A percentile compares a stretch with the other conserved stretches of the same genome.
Conservation (phyloP, 2,888 invertebrate species). For the Slavum lentiscoides region DNA sequence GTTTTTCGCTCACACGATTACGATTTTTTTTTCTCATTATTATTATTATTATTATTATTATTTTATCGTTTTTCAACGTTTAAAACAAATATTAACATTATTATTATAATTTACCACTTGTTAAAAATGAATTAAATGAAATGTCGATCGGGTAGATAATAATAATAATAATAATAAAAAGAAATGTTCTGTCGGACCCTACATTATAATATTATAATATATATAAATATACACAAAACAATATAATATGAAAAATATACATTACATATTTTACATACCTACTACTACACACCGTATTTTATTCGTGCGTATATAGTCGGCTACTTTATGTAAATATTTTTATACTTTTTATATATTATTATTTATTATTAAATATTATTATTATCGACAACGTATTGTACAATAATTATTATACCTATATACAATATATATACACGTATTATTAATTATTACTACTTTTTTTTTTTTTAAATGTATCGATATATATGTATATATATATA, state of each 20-base stretch:
- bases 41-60: too few species aligned
- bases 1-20: slow-evolving; percentile 43
- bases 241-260: too few species aligned
- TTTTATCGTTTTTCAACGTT: slow-evolving; percentile 17
- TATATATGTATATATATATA: background rate
- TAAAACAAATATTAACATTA: slow-evolving; percentile 19
- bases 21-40: slow-evolving; percentile 28
- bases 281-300: slow-evolving; percentile 12
- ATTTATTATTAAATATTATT: slow-evolving; percentile 10
- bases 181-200: slow-evolving; percentile 12
- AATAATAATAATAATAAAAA: background rate
- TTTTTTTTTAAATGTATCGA: slow-evolving; percentile 3
- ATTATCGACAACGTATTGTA: slow-evolving; percentile 15
- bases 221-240: too few species aligned
- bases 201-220: slow-evolving; percentile 33
- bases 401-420: slow-evolving; percentile 10
- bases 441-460: background rate
- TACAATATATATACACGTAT: background rate
- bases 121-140: slow-evolving; percentile 30
- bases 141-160: background rate
- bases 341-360: slow-evolving; percentile 50
- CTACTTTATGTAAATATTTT: slow-evolving; percentile 53
- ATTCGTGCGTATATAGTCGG: slow-evolving; percentile 26
- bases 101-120: slow-evolving; percentile 28
- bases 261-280: slow-evolving; percentile 19